These are phyloP conservation scores for Drymonia ruficornis DNA, from an alignment of 2,888 invertebrate species.

Conservation along the genomic window DNA sequence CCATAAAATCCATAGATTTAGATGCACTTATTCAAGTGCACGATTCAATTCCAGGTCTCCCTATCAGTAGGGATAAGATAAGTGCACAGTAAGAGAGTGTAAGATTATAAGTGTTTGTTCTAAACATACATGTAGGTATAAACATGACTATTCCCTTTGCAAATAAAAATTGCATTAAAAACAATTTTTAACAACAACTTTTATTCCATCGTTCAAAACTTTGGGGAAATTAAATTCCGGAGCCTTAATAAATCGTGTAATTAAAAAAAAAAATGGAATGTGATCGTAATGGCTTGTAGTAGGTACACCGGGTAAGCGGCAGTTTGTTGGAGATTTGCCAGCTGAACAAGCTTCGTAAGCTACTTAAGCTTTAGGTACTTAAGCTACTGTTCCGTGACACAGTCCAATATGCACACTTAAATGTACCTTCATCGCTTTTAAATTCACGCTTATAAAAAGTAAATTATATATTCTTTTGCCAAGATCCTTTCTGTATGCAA, in stretches of 20 bases:
- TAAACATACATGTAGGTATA: no score
- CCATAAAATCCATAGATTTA: no score
- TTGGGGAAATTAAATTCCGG: conserved; percentile 20
- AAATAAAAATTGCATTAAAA: no score
- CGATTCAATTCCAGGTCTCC: no score
- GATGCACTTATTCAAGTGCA: no score
- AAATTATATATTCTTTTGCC: conserved; percentile 5
- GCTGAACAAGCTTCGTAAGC: conserved; percentile 18
- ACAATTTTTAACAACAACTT: no score
- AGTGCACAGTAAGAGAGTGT: no score
- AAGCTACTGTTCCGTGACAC: conserved; percentile 44
- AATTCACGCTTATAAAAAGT: neutral
- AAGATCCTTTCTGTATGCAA: no score
- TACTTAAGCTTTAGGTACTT: conserved; percentile 49
- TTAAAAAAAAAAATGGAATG: conserved; percentile 24
- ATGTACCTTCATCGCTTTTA: neutral
- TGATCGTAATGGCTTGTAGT: conserved; percentile 45
- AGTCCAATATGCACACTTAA: conserved; percentile 27
- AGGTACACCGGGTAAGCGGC: conserved; percentile 26
- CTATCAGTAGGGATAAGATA: no score
- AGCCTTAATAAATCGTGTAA: conserved; percentile 11
- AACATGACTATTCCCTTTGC: no score
- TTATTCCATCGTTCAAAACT: conserved; percentile 6
- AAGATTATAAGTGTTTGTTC: no score
- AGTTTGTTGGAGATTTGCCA: conserved; percentile 55